These are phyloP conservation scores for Coenobita brevimanus DNA, from an alignment of 1,140 invertebrate genomes.

Conservation along the genomic window DNA sequence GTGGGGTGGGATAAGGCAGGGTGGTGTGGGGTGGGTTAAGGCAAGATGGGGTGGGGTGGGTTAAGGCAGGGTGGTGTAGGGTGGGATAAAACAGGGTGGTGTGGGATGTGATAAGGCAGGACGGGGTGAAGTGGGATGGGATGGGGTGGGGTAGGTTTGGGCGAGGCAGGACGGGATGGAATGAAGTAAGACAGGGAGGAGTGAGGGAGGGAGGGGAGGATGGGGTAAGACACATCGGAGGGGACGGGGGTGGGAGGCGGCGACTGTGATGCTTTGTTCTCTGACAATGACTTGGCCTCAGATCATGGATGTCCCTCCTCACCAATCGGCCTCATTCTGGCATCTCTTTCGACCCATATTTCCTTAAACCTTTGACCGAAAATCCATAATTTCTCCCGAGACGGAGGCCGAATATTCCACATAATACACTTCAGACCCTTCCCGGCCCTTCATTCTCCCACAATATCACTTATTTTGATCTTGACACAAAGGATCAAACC, in stretches of 20 bases:
- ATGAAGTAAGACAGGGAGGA: neutral
- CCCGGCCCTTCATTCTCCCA: slow-evolving; percentile 47
- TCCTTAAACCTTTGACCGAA: slow-evolving; percentile 52
- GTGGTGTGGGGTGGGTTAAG: neutral
- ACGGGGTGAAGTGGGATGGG: too few relatives aligned
- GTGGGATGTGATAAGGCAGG: too few relatives aligned
- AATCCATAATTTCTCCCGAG: slow-evolving; percentile 39
- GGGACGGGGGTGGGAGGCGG: neutral
- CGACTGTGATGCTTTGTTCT: slow-evolving; percentile 37
- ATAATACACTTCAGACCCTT: slow-evolving; percentile 45
- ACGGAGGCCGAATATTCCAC: slow-evolving; percentile 43
- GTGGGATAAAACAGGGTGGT: too few relatives aligned
- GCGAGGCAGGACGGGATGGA: neutral
- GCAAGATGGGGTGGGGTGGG: neutral
- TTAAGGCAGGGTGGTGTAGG: neutral
- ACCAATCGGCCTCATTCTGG: slow-evolving; percentile 61
- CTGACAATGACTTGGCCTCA: slow-evolving; percentile 45
- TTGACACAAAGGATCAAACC: slow-evolving; percentile 66
- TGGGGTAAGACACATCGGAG: neutral
- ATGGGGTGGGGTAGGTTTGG: neutral
- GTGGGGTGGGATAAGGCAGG: neutral
- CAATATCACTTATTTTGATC: slow-evolving; percentile 66
- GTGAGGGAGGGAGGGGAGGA: neutral
- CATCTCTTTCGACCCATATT: slow-evolving; percentile 48
- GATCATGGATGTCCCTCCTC: slow-evolving; percentile 45